Evolutionary conservation across 2,797 vertebrate genomes (phyloP).

Genomic region (Trachops cirrhosus): DNA sequence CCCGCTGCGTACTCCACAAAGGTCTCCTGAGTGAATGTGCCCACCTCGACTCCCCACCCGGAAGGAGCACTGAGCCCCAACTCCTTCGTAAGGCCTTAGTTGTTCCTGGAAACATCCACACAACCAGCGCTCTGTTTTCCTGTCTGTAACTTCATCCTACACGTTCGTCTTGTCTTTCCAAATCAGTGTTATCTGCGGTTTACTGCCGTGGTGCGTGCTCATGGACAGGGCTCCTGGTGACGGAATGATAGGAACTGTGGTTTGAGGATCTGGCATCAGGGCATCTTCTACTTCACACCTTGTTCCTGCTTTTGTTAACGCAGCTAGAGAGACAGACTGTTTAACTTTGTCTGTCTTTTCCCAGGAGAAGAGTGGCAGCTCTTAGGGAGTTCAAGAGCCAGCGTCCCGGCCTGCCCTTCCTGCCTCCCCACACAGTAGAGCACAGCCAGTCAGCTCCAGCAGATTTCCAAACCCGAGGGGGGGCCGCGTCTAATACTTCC

Average conservation of each 20-base stretch:
- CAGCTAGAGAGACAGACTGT: slow-evolving; percentile 40
- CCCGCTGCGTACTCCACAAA: neutral
- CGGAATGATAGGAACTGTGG: neutral
- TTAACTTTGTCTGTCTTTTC: slow-evolving; percentile 62
- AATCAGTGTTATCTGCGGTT: neutral
- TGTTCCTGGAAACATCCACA: neutral
- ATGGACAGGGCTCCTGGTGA: neutral
- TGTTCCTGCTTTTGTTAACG: slow-evolving; percentile 65
- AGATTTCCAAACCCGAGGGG: neutral
- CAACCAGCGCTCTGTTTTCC: neutral
- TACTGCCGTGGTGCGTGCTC: neutral
- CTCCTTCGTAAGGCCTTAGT: neutral
- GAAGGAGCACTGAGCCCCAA: neutral
- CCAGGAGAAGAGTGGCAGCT: slow-evolving; percentile 53
- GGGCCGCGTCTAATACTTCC: neutral
- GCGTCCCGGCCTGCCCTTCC: slow-evolving; percentile 48
- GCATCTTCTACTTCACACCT: slow-evolving; percentile 5
- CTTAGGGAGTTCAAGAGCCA: slow-evolving; percentile 34
- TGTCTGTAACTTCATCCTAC: neutral
- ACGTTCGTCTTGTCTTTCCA: neutral
- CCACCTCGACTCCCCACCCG: neutral
- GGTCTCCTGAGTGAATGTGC: neutral
- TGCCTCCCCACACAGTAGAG: slow-evolving; percentile 40
- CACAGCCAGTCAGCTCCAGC: neutral
- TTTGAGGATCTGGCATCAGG: neutral